Evolutionary conservation across 1,140 invertebrate genomes (phyloP), one percentile per base, ranked within the genome.

Genomic region (Sipha flava): DNA sequence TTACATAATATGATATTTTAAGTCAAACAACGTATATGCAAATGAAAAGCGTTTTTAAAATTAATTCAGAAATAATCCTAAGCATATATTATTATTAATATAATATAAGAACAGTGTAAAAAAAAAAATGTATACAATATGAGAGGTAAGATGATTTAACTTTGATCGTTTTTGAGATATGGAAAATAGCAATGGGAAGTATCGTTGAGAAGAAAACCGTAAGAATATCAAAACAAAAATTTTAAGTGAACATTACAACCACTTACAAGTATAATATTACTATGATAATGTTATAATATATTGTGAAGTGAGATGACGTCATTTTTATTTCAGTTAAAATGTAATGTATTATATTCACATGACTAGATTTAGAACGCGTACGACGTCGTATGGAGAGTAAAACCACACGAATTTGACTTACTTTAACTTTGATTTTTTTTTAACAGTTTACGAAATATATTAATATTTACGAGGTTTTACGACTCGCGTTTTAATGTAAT

Each of bases 1-100:
- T 34, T 62, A 62, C 31, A n/a, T 62, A 43, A 43, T 37, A 62
- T 62, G 59, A 62, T 62, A 62, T 62, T 62, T 62, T 62, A 62
- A 62, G 31, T 62, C 29, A 62, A 34, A 62, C 18, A 62, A 62
- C 1, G 31, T 29, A 18, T n/a, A 31, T 62, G 18, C 29, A 62
- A 62, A 62, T 62, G n/a, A 62, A 62, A 62, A 62, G 59, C 59
- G 31, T 62, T 34, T 34, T 62, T 43, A 43, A 12, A 3, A 43
- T 43, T 43, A 3, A 5, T 43, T 9, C 9, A 43, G 10, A 43
- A 43, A 43, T 43, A 43, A 43, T 43, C n/a, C n/a, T n/a, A n/a
- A n/a, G n/a, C 9, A 43, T 43, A 43, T 43, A 57, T 57, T 14
- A 14, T 57, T 57, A 57, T 57, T 29, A 57, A 23, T 23, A 26